phyloP scores from a whole-genome alignment of 2,113 vertebrate genomes.

The Zosterops hypoxanthus region DNA sequence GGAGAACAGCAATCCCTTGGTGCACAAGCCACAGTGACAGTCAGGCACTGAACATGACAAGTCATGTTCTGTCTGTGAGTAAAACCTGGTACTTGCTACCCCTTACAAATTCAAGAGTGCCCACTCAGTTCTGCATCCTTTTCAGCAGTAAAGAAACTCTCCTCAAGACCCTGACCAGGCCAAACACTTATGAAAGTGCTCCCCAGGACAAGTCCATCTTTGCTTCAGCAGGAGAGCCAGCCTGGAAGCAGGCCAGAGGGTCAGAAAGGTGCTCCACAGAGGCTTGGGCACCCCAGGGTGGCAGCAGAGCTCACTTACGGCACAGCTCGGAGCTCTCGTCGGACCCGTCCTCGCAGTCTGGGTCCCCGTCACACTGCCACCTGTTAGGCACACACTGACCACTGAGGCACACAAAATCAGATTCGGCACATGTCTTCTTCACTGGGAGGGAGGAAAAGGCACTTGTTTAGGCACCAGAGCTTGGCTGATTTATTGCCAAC shows the following conservation, averaged over 20 bases:
- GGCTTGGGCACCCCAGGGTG: background rate
- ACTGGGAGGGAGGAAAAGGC: constrained; percentile 72
- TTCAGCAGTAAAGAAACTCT: background rate
- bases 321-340: constrained; percentile 91
- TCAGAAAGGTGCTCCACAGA: background rate
- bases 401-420: constrained; percentile 90
- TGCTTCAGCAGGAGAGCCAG: background rate
- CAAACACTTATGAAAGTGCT: background rate
- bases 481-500: background rate
- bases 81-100: background rate
- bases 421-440: constrained; percentile 86
- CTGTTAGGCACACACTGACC: constrained; percentile 93
- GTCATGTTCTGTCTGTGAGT: background rate
- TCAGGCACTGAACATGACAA: background rate
- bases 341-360: constrained; percentile 93
- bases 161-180: background rate
- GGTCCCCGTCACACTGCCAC: constrained; percentile 97
- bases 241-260: background rate
- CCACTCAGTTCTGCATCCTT: background rate
- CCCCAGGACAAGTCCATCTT: background rate
- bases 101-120: background rate
- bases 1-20: background rate
- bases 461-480: background rate
- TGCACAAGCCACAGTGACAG: background rate
- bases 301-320: constrained; percentile 80